Evolutionary conservation across 2,797 vertebrate genomes (phyloP).

Genomic region (Pseudochirops cupreus): DNA sequence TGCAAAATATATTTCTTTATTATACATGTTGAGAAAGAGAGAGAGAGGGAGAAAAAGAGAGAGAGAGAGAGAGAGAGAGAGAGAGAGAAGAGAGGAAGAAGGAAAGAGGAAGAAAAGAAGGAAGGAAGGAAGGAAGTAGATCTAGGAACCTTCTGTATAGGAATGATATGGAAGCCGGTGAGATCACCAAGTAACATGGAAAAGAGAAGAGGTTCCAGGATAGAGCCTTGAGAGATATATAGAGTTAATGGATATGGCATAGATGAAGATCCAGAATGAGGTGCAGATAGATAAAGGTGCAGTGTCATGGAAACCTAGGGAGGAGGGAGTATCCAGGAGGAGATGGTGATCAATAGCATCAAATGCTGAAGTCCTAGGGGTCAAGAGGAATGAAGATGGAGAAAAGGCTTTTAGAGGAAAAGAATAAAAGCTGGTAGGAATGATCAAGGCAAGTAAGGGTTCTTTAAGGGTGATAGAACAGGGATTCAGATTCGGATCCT

Average conservation of each 20-base stretch:
- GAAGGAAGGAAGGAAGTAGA: neutral
- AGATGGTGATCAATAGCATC: neutral
- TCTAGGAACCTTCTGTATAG: neutral
- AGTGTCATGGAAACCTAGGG: neutral
- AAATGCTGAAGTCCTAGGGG: neutral
- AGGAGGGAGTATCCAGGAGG: neutral
- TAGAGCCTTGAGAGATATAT: neutral
- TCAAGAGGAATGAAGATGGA: neutral
- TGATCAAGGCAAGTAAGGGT: neutral
- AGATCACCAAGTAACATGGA: neutral
- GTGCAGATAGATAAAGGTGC: neutral
- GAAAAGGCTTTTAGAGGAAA: neutral
- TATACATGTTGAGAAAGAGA: too few species aligned
- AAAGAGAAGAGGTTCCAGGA: neutral
- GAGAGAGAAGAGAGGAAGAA: too few species aligned
- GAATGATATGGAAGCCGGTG: neutral
- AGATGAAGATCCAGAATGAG: neutral
- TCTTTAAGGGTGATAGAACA: neutral
- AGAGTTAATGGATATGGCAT: neutral
- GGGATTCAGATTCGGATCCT: neutral
- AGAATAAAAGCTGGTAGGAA: neutral
- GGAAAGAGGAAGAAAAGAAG: too few species aligned
- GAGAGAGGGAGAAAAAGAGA: too few species aligned
- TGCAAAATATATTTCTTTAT: too few species aligned
- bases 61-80: too few species aligned